Conservation (phyloP, 1,140 invertebrate genomes). For the Zaprionus ornatus region DNA sequence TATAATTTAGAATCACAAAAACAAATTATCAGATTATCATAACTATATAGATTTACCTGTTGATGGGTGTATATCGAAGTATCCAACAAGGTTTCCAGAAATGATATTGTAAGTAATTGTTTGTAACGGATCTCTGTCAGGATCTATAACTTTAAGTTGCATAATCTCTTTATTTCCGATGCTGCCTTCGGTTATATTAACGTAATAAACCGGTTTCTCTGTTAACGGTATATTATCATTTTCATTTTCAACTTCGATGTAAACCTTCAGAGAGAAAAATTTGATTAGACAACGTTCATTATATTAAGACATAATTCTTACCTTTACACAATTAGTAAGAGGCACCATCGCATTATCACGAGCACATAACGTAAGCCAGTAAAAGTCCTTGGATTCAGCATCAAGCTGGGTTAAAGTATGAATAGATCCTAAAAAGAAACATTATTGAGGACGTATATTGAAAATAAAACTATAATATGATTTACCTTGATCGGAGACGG, state of each 20-base stretch:
- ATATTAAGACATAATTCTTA: conserved; percentile 80
- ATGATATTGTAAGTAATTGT: conserved; percentile 92
- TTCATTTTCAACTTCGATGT: conserved; percentile 93
- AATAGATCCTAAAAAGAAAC: conserved; percentile 89
- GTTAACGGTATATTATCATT: conserved; percentile 98
- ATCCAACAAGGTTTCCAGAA: conserved; percentile 94
- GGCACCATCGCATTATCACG: conserved; percentile 95
- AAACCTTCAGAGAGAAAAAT: conserved; percentile 87
- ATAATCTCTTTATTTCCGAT: conserved; percentile 89
- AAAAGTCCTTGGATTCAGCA: conserved; percentile 92
- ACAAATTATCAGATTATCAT: neutral
- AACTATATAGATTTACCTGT: conserved; percentile 88
- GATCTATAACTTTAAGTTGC: conserved; percentile 91
- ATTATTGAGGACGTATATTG: neutral
- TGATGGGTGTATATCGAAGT: conserved; percentile 93
- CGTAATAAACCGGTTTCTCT: conserved; percentile 92
- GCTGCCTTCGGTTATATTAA: conserved; percentile 93
- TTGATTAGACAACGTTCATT: neutral
- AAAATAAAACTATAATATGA: neutral
- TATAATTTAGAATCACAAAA: neutral
- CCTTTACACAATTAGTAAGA: conserved; percentile 91
- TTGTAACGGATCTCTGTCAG: conserved; percentile 89
- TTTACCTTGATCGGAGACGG: conserved; percentile 95
- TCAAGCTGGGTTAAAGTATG: conserved; percentile 93
- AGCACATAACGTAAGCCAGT: conserved; percentile 97